Conservation (phyloP, 2,113 vertebrate genomes). For the Saguinus imperator region DNA sequence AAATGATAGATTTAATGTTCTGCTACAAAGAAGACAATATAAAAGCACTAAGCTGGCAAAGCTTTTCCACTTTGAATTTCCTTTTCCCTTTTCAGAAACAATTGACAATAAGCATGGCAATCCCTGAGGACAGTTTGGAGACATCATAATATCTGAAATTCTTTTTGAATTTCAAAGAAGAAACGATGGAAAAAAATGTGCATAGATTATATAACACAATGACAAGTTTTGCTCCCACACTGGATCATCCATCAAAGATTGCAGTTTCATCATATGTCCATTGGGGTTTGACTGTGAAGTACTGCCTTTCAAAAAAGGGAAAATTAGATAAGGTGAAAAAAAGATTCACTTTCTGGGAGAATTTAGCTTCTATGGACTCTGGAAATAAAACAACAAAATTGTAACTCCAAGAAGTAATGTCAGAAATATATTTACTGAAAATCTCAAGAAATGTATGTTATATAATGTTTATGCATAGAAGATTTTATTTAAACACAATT, state of each 20-base stretch:
- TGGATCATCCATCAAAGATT: conserved; percentile 69
- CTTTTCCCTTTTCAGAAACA: conserved; percentile 68
- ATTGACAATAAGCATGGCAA: conserved; percentile 66
- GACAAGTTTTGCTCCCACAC: conserved; percentile 54
- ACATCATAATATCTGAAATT: conserved; percentile 66
- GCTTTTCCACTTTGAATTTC: conserved; percentile 63
- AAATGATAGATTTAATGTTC: conserved; percentile 70
- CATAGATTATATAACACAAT: conserved; percentile 71
- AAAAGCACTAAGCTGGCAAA: conserved; percentile 56
- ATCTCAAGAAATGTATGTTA: not conserved
- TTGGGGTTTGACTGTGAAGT: conserved; percentile 51
- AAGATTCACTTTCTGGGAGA: not conserved
- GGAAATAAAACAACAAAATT: conserved; percentile 48
- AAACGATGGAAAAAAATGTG: conserved; percentile 66
- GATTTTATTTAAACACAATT: not conserved
- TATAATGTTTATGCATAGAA: not conserved
- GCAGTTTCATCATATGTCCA: conserved; percentile 57
- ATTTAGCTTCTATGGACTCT: not conserved
- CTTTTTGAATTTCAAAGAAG: conserved; percentile 71
- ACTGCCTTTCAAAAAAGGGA: conserved; percentile 13
- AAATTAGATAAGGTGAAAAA: conserved; percentile 47
- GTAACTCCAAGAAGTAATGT: not conserved
- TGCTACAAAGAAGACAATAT: conserved; percentile 50
- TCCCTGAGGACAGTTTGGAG: conserved; percentile 78
- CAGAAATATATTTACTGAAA: not conserved